phyloP scores from a whole-genome alignment of 2,888 invertebrate species.

The Cylloceria caligata region DNA sequence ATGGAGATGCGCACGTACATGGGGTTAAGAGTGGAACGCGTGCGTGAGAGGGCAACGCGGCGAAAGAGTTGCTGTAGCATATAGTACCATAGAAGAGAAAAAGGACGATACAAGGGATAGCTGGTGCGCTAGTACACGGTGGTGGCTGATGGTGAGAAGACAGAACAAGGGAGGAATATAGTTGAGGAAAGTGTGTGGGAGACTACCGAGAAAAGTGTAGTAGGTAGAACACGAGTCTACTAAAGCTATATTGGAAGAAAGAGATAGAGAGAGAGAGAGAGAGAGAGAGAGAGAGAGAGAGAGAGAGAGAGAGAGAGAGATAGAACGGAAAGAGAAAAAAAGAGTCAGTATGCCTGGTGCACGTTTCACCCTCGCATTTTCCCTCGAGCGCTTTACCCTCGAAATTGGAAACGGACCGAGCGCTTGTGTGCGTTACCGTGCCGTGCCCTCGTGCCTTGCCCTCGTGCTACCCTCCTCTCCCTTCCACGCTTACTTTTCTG shows the following conservation, averaged over 20 bases:
- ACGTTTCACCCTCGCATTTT: slow-evolving; percentile 60
- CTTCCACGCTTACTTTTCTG: background rate
- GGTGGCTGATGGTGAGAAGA: slow-evolving; percentile 19
- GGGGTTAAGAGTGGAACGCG: background rate
- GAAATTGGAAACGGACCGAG: slow-evolving; percentile 65
- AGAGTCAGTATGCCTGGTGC: slow-evolving; percentile 41
- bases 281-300: background rate
- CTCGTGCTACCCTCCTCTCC: background rate
- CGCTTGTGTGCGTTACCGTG: too few species aligned
- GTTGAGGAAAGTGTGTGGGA: slow-evolving; percentile 6
- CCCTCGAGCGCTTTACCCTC: slow-evolving; percentile 61
- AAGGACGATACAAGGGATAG: slow-evolving; percentile 27
- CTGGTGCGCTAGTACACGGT: background rate
- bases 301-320: background rate
- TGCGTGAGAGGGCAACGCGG: slow-evolving; percentile 6
- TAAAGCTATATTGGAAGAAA: slow-evolving; percentile 8
- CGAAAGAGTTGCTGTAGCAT: background rate
- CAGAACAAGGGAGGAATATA: slow-evolving; percentile 34
- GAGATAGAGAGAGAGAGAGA: background rate
- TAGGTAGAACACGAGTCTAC: slow-evolving; percentile 15
- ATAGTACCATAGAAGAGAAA: background rate
- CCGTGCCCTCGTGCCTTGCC: slow-evolving; percentile 23
- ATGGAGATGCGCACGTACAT: slow-evolving; percentile 56
- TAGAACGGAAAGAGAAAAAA: background rate
- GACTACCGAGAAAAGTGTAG: background rate